Base-by-base conservation (phyloP, 2,797 vertebrate genomes). In the Phataginus tricuspis region DNA sequence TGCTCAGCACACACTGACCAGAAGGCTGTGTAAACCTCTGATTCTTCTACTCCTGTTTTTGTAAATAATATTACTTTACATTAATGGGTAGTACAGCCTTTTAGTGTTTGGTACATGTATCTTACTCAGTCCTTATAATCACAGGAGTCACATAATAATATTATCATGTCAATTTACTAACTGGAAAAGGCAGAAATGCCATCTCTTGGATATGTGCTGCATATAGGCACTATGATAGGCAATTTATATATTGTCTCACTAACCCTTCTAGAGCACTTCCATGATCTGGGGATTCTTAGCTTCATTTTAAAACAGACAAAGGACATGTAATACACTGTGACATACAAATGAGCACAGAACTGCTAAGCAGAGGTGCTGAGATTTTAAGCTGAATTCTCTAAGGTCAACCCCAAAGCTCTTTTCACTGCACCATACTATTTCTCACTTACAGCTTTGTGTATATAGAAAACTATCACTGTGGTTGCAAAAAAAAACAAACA, bases 51-150 rank as follows among this genome's bases (percentile, higher is more conserved):
- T 39, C 19, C 83, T 78, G 21, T 6, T 57, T 90, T 72, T 85
- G 8, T 57, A 78, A 49, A 63, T 88, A 85, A 42, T 75, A 49
- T 85, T 88, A 55, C 39, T 89, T 94, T 82, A 68, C 94, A 89
- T 15, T 55, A 77, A 85, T 29, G 5, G 84, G 37, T 31, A 37
- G 7, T 12, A 45, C 72, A 91, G 6, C 15, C 16, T 34, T 87
- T 55, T 79, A 11, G 45, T 55, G 37, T 86, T 71, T 9, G 64
- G 49, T 69, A 61, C 5, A 42, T 21, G 51, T 57, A 45, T 68
- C 21, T 87, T 31, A 75, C 57, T 80, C 9, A 42, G 49, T 23
- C 7, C 66, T 95, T 77, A 86, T 80, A 75, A 53, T 49, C 4
- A 86, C 2, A 25, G 14, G 11, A 86, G 42, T 45, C 6, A 85